phyloP scores from a whole-genome alignment of 2,888 invertebrate species.

The Euproctis similis region DNA sequence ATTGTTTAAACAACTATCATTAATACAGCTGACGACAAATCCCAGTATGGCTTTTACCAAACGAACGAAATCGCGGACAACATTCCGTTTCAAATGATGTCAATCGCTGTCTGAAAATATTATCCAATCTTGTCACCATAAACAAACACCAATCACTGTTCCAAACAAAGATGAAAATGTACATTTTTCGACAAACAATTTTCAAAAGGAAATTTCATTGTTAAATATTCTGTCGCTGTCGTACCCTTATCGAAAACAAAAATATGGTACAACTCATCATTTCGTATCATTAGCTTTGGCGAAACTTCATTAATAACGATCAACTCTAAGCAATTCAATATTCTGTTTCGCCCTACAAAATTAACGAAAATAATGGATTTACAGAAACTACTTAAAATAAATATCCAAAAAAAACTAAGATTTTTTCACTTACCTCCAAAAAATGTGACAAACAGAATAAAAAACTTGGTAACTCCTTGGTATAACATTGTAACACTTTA shows the following conservation, averaged over 20 bases:
- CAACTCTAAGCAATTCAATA: constrained; percentile 12
- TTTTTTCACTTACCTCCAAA: constrained; percentile 58
- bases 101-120: not conserved
- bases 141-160: not conserved
- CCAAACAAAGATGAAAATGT: constrained; percentile 1
- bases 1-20: too few relatives aligned
- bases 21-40: too few relatives aligned
- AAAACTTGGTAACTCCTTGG: constrained; percentile 35
- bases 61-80: too few relatives aligned
- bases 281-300: constrained; percentile 15
- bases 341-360: too few relatives aligned
- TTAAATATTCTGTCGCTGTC: constrained; percentile 6
- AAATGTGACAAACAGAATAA: constrained; percentile 41
- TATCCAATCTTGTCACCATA: not conserved
- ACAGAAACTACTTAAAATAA: constrained; percentile 8
- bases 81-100: too few relatives aligned
- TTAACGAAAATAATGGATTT: too few relatives aligned
- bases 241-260: constrained; percentile 10
- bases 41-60: too few relatives aligned
- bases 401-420: constrained; percentile 7
- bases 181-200: not conserved
- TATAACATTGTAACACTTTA: constrained; percentile 41
- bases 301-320: constrained; percentile 17
- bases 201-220: constrained; percentile 1
- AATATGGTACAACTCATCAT: constrained; percentile 11